A percentile compares a stretch with the other conserved stretches of the same genome.
Conservation (phyloP, 2,888 invertebrate genomes). For the Stegophylla sp. region DNA sequence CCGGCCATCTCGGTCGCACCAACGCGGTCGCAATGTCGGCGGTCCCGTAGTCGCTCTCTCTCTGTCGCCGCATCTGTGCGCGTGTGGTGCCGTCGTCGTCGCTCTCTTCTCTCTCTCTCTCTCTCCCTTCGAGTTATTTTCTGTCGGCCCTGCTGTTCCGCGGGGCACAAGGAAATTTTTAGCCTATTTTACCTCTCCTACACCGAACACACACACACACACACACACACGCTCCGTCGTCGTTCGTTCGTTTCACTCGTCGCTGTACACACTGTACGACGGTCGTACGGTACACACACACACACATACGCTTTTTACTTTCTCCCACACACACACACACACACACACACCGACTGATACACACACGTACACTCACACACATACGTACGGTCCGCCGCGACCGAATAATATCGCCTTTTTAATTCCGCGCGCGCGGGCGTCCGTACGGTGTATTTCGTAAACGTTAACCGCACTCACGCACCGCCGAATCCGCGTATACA, state of each 20-base stretch:
- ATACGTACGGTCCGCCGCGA: constrained; percentile 34
- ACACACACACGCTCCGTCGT: neutral
- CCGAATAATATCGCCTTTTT: constrained; percentile 54
- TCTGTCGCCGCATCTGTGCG: constrained; percentile 27
- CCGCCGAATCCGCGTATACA: neutral
- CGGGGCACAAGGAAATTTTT: constrained; percentile 58
- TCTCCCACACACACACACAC: neutral
- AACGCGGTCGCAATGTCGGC: neutral
- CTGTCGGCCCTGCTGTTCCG: constrained; percentile 57
- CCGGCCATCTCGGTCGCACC: constrained; percentile 53
- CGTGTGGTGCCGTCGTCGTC: neutral
- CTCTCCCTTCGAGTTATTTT: constrained; percentile 57
- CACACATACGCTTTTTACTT: neutral
- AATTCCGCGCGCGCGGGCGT: constrained; percentile 55
- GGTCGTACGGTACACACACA: neutral
- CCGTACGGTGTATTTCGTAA: constrained; percentile 26
- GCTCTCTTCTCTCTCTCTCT: constrained; percentile 26
- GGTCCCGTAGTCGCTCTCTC: constrained; percentile 52
- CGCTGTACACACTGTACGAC: neutral
- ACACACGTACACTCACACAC: neutral
- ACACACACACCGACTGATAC: neutral
- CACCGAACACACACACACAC: neutral
- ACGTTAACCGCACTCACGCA: neutral
- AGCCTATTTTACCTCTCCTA: constrained; percentile 55
- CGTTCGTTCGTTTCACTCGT: neutral